Base-by-base conservation (phyloP, 1,140 invertebrate species). In the Agrilus planipennis region DNA sequence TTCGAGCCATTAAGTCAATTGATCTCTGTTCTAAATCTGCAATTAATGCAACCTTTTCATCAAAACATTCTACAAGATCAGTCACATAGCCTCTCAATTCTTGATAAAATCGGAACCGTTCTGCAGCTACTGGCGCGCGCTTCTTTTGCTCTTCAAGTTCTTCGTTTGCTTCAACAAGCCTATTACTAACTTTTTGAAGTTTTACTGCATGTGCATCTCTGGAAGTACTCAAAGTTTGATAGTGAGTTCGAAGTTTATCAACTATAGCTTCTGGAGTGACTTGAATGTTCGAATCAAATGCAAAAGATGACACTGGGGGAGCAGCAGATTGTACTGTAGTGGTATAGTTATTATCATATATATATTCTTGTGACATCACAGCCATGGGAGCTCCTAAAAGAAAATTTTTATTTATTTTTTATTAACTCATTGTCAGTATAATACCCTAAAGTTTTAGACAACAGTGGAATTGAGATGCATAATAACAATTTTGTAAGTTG, bases 31-130 rank as follows among this genome's bases (percentile, higher is more conserved):
- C 91, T 52, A 95, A 60, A 25, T 72, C 73, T 48, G 79, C 72
- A 50, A 94, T 76, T 29, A 74, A 51, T 11, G 72, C 72, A 66
- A 87, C 79, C 77, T 89, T 89, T 67, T 88, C 83, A 54, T 92
- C 86, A 54, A 95, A 77, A 76, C 91, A 96, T 73, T 95, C 92
- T 67, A 94, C 81, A 65, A 94, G 81, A 77, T 95, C 90, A 57
- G 84, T 87, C 61, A 95, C 79, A 80, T 93, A 97, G 61, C 88
- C 57, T 66, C 89, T 80, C 57, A 91, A 80, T 71, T 92, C 87
- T 77, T 95, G 91, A 74, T 92, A 94, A 68, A 92, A 89, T 61
- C 76, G 73, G 73, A 89, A 95, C 58, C 77, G 76, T 47, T 75
- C 70, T 48, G 78, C 84, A 51, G 83, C 75, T 47, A 68, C 68